These are phyloP conservation scores for Dendrolimus kikuchii DNA, from an alignment of 1,140 invertebrate species.

Conservation along the genomic window DNA sequence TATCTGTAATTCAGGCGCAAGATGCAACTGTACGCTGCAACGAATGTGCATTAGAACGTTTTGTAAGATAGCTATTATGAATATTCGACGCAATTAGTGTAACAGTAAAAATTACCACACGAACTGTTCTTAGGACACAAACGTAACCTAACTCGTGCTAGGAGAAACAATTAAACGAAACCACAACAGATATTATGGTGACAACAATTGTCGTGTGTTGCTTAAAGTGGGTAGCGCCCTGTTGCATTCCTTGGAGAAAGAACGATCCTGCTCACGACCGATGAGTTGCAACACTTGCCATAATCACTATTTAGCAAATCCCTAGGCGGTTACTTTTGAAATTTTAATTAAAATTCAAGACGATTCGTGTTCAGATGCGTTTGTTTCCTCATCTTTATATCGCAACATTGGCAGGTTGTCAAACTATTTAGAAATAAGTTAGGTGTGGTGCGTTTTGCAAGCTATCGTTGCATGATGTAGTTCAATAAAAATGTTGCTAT, in stretches of 20 bases:
- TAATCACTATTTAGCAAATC: constrained; percentile 41
- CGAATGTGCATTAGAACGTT: no score
- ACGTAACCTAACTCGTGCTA: background rate
- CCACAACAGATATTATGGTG: background rate
- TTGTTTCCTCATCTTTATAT: constrained; percentile 22
- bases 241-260: constrained; percentile 54
- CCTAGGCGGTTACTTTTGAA: constrained; percentile 41
- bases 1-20: no score
- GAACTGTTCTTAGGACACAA: no score
- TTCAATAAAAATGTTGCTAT: background rate
- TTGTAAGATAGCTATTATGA: no score
- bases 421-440: constrained; percentile 14
- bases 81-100: no score
- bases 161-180: background rate
- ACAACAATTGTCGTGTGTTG: constrained; percentile 1
- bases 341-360: constrained; percentile 53
- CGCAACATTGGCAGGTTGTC: constrained; percentile 20
- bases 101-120: no score
- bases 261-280: constrained; percentile 45
- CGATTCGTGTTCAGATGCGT: constrained; percentile 22
- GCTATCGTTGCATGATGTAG: constrained; percentile 4
- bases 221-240: background rate
- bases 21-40: no score
- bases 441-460: constrained; percentile 5
- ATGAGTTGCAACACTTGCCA: constrained; percentile 48